Evolutionary conservation across 1,140 invertebrate species (phyloP).

Genomic region (Holcopasites calliopsidis): DNA sequence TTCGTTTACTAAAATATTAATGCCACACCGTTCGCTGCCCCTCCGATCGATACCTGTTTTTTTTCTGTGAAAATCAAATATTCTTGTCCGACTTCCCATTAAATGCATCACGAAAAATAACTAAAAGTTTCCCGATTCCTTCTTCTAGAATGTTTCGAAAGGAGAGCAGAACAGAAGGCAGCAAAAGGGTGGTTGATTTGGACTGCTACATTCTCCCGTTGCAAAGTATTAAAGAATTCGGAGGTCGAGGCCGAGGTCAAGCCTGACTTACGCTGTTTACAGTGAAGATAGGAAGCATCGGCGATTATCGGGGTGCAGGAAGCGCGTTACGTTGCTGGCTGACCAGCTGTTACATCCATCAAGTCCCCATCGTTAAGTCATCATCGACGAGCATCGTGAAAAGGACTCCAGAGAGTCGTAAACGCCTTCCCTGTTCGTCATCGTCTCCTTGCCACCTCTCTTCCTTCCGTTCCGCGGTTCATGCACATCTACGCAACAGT

Average conservation of each 20-base stretch:
- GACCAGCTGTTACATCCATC: not conserved
- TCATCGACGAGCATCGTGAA: conserved; percentile 1
- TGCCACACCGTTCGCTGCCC: not conserved
- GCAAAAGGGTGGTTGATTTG: not conserved
- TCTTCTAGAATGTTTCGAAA: conserved; percentile 13
- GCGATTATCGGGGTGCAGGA: conserved; percentile 27
- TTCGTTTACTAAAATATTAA: conserved; percentile 35
- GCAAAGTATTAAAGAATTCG: too few relatives aligned
- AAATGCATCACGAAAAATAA: not conserved
- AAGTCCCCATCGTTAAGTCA: not conserved
- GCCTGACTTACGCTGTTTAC: conserved; percentile 32
- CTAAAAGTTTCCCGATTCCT: not conserved
- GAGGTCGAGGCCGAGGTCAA: conserved; percentile 13
- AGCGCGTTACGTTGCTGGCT: conserved; percentile 3
- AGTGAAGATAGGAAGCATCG: conserved; percentile 44
- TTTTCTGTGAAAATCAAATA: not conserved
- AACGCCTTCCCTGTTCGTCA: conserved; percentile 38
- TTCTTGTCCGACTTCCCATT: not conserved
- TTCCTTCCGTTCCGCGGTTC: conserved; percentile 44
- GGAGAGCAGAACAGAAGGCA: not conserved
- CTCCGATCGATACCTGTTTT: not conserved
- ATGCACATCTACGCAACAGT: conserved; percentile 9
- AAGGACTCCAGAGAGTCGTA: conserved; percentile 20
- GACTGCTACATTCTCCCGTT: too few relatives aligned
- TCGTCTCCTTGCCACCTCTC: conserved; percentile 20